These are phyloP conservation scores for Chirona hameri DNA, from an alignment of 2,888 invertebrate species.

Conservation along the genomic window DNA sequence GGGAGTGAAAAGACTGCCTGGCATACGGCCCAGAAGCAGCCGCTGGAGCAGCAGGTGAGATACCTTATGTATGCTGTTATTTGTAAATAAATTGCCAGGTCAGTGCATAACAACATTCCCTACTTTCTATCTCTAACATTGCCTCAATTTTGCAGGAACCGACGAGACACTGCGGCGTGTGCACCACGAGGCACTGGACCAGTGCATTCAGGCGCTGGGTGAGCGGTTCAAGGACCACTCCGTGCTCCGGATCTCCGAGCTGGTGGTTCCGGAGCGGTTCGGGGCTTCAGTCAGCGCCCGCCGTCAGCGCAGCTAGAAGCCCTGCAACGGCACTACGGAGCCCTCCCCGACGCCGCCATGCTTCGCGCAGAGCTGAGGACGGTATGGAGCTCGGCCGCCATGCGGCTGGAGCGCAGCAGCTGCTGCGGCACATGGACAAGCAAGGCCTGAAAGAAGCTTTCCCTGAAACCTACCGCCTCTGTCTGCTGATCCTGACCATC, in stretches of 20 bases:
- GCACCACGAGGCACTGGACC: not conserved
- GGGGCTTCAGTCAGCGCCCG: not conserved
- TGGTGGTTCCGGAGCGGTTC: not conserved
- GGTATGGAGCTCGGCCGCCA: not conserved
- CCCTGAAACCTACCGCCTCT: not conserved
- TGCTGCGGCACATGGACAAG: not conserved
- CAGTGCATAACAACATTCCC: too few relatives aligned
- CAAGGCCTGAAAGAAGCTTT: not conserved
- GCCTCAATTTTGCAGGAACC: too few relatives aligned
- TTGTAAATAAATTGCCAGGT: too few relatives aligned
- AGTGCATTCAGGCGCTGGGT: not conserved
- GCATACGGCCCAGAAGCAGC: not conserved
- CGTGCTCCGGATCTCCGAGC: not conserved
- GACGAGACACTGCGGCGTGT: too few relatives aligned
- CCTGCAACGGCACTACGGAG: not conserved
- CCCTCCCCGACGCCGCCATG: not conserved
- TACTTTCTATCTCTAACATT: too few relatives aligned
- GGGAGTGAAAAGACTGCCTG: not conserved
- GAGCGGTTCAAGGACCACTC: not conserved
- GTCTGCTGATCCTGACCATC: not conserved
- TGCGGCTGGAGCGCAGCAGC: not conserved
- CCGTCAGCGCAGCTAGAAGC: not conserved
- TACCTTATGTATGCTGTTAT: too few relatives aligned
- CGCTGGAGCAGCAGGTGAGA: not conserved
- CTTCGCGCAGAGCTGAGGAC: not conserved